phyloP scores from a whole-genome alignment of 2,797 vertebrate species.

The Darevskia mixta region DNA sequence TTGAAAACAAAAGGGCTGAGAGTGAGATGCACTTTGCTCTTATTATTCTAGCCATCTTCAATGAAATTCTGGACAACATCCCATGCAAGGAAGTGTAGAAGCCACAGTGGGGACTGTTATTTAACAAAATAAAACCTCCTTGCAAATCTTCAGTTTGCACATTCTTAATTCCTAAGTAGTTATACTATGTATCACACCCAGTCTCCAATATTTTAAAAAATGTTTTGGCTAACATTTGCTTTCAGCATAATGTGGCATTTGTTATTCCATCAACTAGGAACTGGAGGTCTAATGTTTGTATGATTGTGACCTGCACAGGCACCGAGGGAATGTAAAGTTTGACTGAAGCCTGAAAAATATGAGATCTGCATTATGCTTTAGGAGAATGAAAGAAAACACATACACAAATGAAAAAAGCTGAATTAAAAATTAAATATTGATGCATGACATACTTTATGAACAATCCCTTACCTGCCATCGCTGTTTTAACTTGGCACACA shows the following conservation, averaged over 20 bases:
- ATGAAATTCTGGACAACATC: not conserved
- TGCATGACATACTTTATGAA: not conserved
- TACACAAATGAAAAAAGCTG: slow-evolving; percentile 13
- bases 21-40: not conserved
- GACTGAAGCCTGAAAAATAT: slow-evolving; percentile 19
- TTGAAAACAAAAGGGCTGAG: not conserved
- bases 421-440: slow-evolving; percentile 9
- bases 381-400: slow-evolving; percentile 34
- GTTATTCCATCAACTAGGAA: not conserved
- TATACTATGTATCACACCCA: not conserved
- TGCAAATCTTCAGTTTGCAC: not conserved
- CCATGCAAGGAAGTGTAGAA: not conserved
- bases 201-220: not conserved
- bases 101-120: not conserved
- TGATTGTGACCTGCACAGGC: not conserved
- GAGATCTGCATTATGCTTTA: slow-evolving; percentile 7
- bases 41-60: slow-evolving; percentile 24
- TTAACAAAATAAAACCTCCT: not conserved
- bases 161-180: not conserved
- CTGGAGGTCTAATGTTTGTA: not conserved
- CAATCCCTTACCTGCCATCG: not conserved
- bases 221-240: not conserved
- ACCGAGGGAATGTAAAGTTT: not conserved
- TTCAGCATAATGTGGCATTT: not conserved
- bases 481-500: not conserved